Base-by-base conservation (phyloP, 1,140 invertebrate species). In the Papilio xuthus region DNA sequence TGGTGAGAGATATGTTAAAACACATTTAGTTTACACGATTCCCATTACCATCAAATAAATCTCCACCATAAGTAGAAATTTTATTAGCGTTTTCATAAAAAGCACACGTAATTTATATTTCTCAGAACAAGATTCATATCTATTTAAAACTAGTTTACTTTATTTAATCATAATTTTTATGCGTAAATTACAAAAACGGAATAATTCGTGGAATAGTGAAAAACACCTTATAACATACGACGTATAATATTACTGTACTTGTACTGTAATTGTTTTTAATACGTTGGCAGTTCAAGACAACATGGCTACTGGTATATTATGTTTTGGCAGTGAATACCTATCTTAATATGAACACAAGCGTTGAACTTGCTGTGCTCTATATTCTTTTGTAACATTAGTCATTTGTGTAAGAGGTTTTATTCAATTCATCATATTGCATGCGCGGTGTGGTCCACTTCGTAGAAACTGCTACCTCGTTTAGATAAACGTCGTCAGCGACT, bases 391-490 rank as follows among this genome's bases (percentile, higher is more conserved):
- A 47, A 47, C 44, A 4, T 47, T 47, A 47, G 44, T 18, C 32
- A 50, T 2, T 60, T 60, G 53, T 23, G 20, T 60, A 60, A 15
- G 23, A 13, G 28, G 23, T 28, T 67, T 67, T 15, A 32, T 67
- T 60, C 26, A 67, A 28, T 15, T 26, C 60, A 28, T 67, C 60
- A 28, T 67, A 28, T 67, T 67, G 60, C 60, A 67, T 32, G 60
- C 20, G 0, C 23, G 56, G 56, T 60, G 60, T 67, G 60, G 60
- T 67, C 60, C 60, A 67, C 26, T 67, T 67, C 60, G 26, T 67
- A 67, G 60, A 67, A 67, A 67, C 26, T 67, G 60, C 26, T 26
- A 67, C 26, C 73, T 75, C 47, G 73, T n/a, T 75, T 42, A 56
- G 73, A 56, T 75, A 75, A 50, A 50, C 47, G 20, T n/a, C 44